Base-by-base conservation (phyloP, 1,140 invertebrate species). In the Saccostrea cuccullata region DNA sequence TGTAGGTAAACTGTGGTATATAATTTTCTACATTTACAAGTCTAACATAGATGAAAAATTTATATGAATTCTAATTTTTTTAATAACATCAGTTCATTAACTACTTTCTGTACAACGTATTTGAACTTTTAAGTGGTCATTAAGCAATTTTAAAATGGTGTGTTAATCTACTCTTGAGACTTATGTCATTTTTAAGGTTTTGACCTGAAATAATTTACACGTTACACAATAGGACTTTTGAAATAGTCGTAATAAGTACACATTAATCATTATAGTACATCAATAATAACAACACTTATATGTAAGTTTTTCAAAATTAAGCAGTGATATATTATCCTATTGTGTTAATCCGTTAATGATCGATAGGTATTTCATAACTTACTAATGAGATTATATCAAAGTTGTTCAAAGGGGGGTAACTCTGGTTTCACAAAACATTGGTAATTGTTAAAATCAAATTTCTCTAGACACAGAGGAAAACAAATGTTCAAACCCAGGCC, bases 301-400 rank as follows among this genome's bases (percentile, higher is more conserved):
- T 47, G 47, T 47, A 47, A 47, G 58, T 20, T 17, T 17, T 64
- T 6, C 17, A 6, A n/a, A 20, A 64, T 64, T 64, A n/a, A 64
- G 17, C 2, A 64, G 17, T 64, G 58, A 30, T 13, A 2, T 36
- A 73, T 73, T 36, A 73, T 73, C 70, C 70, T 36, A 73, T 36
- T 73, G 70, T 15, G 26, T 73, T 77, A 77, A 77, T 77, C 70
- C 15, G 9, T 77, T 77, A 77, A 77, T 77, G 70, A 30, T 23
- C 30, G 70, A 77, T 40, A 30, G 70, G 26, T 77, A 47, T 47
- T 47, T 64, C 8, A 20, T 17, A 17, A n/a, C n/a, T 64, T 36
- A 36, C 8, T 64, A 64, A 64, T 64, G 17, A n/a, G 58, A 64
- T 64, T n/a, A 36, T 36, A 64, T 64, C 17, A 20, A 64, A 20